These are phyloP conservation scores for Plutomurus gul DNA, from an alignment of 1,140 invertebrate species.

Conservation along the genomic window DNA sequence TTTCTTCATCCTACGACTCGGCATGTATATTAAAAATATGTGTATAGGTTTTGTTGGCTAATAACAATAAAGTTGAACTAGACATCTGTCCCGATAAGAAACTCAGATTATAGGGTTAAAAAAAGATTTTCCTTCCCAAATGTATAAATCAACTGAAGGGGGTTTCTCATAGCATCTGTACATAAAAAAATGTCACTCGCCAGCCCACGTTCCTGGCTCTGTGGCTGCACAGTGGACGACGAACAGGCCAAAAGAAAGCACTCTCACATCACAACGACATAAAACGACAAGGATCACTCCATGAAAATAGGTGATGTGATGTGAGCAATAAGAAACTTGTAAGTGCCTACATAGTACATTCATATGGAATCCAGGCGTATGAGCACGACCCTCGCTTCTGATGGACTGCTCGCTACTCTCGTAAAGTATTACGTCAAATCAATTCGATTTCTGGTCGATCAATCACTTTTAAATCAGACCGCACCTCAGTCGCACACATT, in stretches of 20 bases:
- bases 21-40: constrained; percentile 43
- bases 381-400: background rate
- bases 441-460: constrained; percentile 49
- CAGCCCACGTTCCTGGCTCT: constrained; percentile 4
- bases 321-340: constrained; percentile 5
- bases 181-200: constrained; percentile 43
- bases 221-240: too few species aligned
- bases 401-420: background rate
- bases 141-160: constrained; percentile 48
- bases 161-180: constrained; percentile 28
- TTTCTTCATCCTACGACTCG: constrained; percentile 11
- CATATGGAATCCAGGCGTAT: background rate
- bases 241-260: too few species aligned
- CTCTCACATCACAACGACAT: constrained; percentile 21
- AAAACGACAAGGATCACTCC: constrained; percentile 14
- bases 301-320: background rate
- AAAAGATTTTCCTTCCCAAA: constrained; percentile 44
- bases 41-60: constrained; percentile 39
- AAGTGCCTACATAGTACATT: background rate
- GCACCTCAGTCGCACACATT: constrained; percentile 3
- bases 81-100: constrained; percentile 53
- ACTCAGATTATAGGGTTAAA: constrained; percentile 46
- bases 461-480: constrained; percentile 47
- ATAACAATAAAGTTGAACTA: constrained; percentile 49
- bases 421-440: constrained; percentile 39